These are phyloP conservation scores for Schizaphis graminum DNA, from an alignment of 2,888 invertebrate species.

Conservation along the genomic window DNA sequence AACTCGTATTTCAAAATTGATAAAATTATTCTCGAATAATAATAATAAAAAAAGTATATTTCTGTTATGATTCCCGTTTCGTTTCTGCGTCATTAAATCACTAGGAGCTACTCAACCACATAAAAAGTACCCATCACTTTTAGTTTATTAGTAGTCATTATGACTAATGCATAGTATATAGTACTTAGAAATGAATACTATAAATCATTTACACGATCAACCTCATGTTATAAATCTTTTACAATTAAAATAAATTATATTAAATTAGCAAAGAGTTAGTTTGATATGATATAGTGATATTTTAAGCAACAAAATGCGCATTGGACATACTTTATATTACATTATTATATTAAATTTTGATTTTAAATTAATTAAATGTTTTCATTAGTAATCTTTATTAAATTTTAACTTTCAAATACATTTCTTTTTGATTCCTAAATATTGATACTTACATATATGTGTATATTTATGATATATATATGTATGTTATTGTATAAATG, in stretches of 20 bases:
- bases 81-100: background rate
- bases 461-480: background rate
- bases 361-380: background rate
- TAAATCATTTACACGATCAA: background rate
- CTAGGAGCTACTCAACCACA: background rate
- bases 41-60: background rate
- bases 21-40: background rate
- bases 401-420: background rate
- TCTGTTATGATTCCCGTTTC: background rate
- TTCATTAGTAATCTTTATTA: background rate
- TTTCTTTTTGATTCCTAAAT: background rate
- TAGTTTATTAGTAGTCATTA: background rate
- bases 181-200: slow-evolving; percentile 13
- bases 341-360: background rate
- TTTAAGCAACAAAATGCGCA: background rate
- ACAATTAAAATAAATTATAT: slow-evolving; percentile 1
- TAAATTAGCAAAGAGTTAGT: background rate
- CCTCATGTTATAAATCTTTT: background rate
- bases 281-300: background rate
- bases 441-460: background rate
- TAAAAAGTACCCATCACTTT: background rate
- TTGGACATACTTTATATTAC: background rate
- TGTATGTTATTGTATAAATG: background rate
- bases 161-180: slow-evolving; percentile 37
- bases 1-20: background rate